Conservation (phyloP, 2,113 vertebrate genomes). For the Atherinomorus stipes region DNA sequence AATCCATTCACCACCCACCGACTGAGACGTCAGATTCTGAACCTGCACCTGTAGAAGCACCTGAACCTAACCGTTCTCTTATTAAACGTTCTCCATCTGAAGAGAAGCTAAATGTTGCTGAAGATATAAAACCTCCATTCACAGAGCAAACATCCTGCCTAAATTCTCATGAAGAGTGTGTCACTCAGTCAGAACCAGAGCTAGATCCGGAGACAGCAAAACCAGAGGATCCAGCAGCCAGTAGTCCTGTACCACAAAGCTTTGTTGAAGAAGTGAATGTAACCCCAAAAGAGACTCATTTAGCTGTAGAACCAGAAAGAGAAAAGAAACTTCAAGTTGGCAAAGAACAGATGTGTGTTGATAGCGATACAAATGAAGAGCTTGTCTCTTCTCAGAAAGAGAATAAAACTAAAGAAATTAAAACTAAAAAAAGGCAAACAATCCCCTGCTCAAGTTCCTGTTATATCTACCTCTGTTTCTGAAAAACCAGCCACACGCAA, state of each 20-base stretch:
- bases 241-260: conserved; percentile 65
- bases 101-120: conserved; percentile 44
- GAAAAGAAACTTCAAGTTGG: conserved; percentile 73
- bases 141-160: conserved; percentile 74
- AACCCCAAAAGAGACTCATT: conserved; percentile 74
- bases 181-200: conserved; percentile 81
- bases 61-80: conserved; percentile 20
- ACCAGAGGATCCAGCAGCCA: conserved; percentile 59
- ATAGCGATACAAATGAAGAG: conserved; percentile 82
- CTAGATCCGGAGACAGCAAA: conserved; percentile 63
- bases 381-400: conserved; percentile 83
- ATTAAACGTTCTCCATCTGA: conserved; percentile 66
- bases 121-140: conserved; percentile 68
- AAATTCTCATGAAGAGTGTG: conserved; percentile 84
- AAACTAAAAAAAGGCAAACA: conserved; percentile 90
- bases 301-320: conserved; percentile 54
- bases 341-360: conserved; percentile 62
- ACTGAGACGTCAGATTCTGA: conserved; percentile 67
- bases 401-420: conserved; percentile 81
- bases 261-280: conserved; percentile 75
- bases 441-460: conserved; percentile 66
- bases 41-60: conserved; percentile 33
- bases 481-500: conserved; percentile 95
- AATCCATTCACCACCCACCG: conserved; percentile 46
- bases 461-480: conserved; percentile 54